A percentile compares a stretch with the other conserved stretches of the same genome.
phyloP scores from a whole-genome alignment of 1,140 invertebrate genomes.

The Aphis craccivora region DNA sequence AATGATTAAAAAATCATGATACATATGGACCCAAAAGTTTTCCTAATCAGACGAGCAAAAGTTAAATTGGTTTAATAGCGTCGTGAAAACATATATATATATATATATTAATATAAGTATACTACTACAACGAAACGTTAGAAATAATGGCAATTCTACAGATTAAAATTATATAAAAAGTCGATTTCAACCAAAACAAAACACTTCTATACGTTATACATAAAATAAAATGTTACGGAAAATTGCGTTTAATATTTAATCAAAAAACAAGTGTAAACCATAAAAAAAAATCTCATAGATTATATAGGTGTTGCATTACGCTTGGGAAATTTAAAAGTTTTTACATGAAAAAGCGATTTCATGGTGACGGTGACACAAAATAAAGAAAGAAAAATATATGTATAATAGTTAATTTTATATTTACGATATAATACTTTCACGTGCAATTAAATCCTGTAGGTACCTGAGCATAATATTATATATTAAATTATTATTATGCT shows the following conservation, averaged over 20 bases:
- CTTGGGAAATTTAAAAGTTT: slow-evolving; percentile 44
- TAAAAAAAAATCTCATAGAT: not conserved
- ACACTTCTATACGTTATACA: not conserved
- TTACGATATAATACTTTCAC: not conserved
- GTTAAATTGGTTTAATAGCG: slow-evolving; percentile 30
- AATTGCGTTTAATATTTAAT: slow-evolving; percentile 46
- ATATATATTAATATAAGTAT: not conserved
- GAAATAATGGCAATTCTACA: not conserved
- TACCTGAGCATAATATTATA: not conserved
- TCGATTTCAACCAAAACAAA: not conserved
- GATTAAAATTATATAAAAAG: slow-evolving; percentile 17
- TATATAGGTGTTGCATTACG: slow-evolving; percentile 34
- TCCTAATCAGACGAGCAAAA: not conserved
- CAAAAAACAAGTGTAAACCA: slow-evolving; percentile 9
- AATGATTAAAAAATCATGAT: slow-evolving; percentile 3
- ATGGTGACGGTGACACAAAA: not conserved
- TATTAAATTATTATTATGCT: not conserved
- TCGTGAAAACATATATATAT: not conserved
- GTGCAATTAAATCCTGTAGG: not conserved
- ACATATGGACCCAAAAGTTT: slow-evolving; percentile 19
- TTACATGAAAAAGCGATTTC: slow-evolving; percentile 47
- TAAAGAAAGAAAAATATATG: not conserved
- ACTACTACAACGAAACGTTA: not conserved
- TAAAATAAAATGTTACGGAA: not conserved
- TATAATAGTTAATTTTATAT: slow-evolving; percentile 9